Evolutionary conservation across 2,888 invertebrate species (phyloP).

Genomic region (Nipponacmea schrenckii): DNA sequence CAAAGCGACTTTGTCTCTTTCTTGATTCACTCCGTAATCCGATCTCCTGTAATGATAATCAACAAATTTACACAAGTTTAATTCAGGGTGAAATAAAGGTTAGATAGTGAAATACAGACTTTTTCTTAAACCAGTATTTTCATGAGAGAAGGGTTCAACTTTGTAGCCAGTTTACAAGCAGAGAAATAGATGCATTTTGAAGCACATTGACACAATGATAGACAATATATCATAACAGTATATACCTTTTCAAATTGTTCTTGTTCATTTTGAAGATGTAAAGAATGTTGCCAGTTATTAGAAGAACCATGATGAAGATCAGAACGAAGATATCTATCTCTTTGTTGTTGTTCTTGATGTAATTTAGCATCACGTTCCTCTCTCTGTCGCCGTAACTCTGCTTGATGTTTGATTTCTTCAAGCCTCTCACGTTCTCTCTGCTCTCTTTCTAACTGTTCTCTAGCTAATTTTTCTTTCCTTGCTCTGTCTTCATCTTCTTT

Average conservation of each 20-base stretch:
- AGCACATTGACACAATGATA: no score
- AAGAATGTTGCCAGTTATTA: not conserved
- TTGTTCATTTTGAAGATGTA: slow-evolving; percentile 5
- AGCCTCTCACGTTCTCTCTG: slow-evolving; percentile 2
- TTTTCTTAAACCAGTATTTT: no score
- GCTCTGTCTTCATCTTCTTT: slow-evolving; percentile 20
- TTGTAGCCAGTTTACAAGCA: no score
- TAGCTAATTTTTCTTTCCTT: slow-evolving; percentile 13
- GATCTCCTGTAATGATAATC: no score
- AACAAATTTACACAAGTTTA: no score
- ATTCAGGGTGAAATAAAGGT: no score
- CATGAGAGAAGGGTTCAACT: no score
- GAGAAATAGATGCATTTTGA: no score
- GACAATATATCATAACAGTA: not conserved
- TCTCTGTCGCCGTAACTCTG: slow-evolving; percentile 4
- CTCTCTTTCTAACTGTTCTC: not conserved
- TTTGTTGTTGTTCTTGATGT: not conserved
- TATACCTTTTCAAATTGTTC: slow-evolving; percentile 3
- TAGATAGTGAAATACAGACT: no score
- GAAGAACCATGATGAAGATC: not conserved
- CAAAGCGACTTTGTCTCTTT: no score
- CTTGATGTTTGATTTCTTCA: slow-evolving; percentile 1
- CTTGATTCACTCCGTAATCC: no score
- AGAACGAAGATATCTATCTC: not conserved
- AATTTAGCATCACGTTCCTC: not conserved